A percentile compares a stretch with the other conserved stretches of the same genome.
These are phyloP conservation scores for Steinernema hermaphroditum DNA, from an alignment of 2,888 invertebrate species.

Conservation along the genomic window DNA sequence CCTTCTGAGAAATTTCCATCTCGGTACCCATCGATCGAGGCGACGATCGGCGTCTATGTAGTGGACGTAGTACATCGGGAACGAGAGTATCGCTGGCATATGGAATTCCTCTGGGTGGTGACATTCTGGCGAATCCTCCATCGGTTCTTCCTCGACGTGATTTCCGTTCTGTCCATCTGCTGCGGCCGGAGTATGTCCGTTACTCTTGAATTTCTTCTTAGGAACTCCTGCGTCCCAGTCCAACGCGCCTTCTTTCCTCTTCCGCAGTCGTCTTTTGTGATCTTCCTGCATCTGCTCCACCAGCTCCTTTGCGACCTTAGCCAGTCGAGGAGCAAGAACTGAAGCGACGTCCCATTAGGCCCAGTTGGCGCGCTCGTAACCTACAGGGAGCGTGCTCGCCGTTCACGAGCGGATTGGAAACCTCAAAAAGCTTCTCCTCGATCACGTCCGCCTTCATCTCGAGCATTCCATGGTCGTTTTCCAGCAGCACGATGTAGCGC, in stretches of 20 bases:
- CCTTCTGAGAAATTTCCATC: conserved; percentile 40
- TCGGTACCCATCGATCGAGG: conserved; percentile 61
- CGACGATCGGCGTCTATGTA: conserved; percentile 57
- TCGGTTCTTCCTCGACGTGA: not conserved
- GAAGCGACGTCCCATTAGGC: too few relatives aligned
- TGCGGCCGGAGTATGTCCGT: not conserved
- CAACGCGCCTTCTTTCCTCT: too few relatives aligned
- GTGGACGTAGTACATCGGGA: conserved; percentile 57
- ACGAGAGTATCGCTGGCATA: not conserved
- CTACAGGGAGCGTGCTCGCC: too few relatives aligned
- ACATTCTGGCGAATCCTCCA: not conserved
- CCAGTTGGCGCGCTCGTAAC: too few relatives aligned
- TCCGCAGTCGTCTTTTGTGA: too few relatives aligned
- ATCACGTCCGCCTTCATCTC: not conserved
- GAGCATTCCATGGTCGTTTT: not conserved
- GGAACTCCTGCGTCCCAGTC: not conserved
- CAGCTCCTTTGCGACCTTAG: too few relatives aligned
- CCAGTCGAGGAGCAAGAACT: too few relatives aligned
- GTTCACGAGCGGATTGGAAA: not conserved
- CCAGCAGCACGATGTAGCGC: not conserved
- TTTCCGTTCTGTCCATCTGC: not conserved
- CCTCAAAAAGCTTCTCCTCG: not conserved
- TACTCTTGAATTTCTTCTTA: not conserved
- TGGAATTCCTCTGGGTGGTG: not conserved
- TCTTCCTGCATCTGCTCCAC: too few relatives aligned